Evolutionary conservation across 2,888 invertebrate species (phyloP).

Genomic region (Tubiluchus corallicola): DNA sequence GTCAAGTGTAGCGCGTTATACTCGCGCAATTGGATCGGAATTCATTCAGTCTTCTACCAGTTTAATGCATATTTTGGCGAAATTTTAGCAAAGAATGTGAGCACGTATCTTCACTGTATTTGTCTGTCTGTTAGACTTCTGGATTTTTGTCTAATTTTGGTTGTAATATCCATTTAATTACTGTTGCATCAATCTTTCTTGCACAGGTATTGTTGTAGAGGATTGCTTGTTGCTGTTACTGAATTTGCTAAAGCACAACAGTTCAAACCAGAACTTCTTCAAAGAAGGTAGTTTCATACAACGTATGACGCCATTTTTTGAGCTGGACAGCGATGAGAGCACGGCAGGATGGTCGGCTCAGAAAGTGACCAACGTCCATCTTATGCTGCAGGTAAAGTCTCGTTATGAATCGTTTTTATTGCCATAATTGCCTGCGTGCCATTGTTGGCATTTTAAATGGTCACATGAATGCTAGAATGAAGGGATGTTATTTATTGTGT

Average conservation of each 20-base stretch:
- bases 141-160: too few relatives aligned
- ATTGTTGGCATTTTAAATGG: conserved; percentile 4
- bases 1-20: too few relatives aligned
- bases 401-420: background rate
- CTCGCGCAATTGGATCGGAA: too few relatives aligned
- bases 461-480: too few relatives aligned
- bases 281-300: conserved; percentile 94
- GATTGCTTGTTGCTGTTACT: conserved; percentile 83
- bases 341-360: conserved; percentile 64
- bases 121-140: too few relatives aligned
- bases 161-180: too few relatives aligned
- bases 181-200: too few relatives aligned
- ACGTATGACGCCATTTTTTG: conserved; percentile 69
- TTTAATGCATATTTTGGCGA: too few relatives aligned
- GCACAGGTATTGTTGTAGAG: conserved; percentile 68
- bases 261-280: conserved; percentile 94
- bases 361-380: conserved; percentile 81
- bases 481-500: too few relatives aligned
- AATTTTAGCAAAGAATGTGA: too few relatives aligned
- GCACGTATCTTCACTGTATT: too few relatives aligned
- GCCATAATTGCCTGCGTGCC: background rate
- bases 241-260: conserved; percentile 80
- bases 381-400: conserved; percentile 54
- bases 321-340: conserved; percentile 31
- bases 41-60: too few relatives aligned